These are phyloP conservation scores for Nephila pilipes DNA, from an alignment of 1,140 invertebrate genomes.

Conservation along the genomic window DNA sequence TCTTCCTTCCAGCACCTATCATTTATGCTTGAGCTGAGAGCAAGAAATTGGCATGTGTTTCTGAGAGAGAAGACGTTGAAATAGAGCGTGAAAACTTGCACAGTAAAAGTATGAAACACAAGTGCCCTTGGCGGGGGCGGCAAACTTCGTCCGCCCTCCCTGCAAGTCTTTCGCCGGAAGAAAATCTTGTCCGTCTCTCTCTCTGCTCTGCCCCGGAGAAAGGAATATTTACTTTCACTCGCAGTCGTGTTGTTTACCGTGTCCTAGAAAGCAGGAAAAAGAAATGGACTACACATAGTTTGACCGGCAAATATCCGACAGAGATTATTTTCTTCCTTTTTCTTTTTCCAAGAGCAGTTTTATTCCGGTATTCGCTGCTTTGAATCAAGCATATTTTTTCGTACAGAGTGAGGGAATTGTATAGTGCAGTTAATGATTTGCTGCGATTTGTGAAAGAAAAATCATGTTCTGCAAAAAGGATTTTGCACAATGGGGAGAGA, in stretches of 20 bases:
- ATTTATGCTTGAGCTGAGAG: conserved; percentile 20
- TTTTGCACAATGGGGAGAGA: too few species aligned
- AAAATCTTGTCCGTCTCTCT: conserved; percentile 29
- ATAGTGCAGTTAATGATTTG: too few species aligned
- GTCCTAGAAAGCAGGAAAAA: conserved; percentile 37
- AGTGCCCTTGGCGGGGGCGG: conserved; percentile 11
- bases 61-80: conserved; percentile 24
- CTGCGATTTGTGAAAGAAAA: too few species aligned
- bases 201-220: not conserved
- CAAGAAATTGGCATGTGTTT: conserved; percentile 30
- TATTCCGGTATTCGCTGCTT: not conserved
- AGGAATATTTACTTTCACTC: conserved; percentile 67
- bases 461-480: too few species aligned
- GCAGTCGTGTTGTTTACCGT: conserved; percentile 63
- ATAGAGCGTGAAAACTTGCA: conserved; percentile 39
- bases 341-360: not conserved
- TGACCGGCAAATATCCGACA: conserved; percentile 60
- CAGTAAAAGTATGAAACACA: conserved; percentile 35
- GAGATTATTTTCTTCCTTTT: conserved; percentile 28
- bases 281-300: conserved; percentile 36
- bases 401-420: not conserved
- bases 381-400: not conserved
- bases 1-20: not conserved
- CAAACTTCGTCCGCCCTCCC: not conserved
- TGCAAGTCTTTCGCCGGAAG: conserved; percentile 14